phyloP scores from a whole-genome alignment of 1,140 invertebrate species.

The Anadara kagoshimensis region DNA sequence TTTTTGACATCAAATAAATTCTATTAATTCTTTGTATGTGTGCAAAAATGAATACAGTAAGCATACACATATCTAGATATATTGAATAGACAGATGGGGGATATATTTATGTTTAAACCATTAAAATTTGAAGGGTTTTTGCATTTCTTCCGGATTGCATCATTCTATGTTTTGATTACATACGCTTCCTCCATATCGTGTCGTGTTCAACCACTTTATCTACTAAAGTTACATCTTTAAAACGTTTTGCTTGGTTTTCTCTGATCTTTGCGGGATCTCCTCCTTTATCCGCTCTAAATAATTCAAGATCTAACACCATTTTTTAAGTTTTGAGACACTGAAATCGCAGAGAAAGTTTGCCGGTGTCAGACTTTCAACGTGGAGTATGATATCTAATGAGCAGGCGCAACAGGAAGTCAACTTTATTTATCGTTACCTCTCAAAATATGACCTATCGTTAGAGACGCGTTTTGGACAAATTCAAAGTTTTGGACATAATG shows the following conservation, averaged over 20 bases:
- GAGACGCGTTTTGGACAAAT: not conserved
- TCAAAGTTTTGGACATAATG: no score
- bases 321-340: slow-evolving; percentile 28
- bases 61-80: no score
- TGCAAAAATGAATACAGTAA: not conserved
- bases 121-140: no score
- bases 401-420: no score
- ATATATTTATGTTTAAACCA: no score
- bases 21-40: not conserved
- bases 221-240: slow-evolving; percentile 93
- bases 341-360: no score
- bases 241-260: slow-evolving; percentile 94
- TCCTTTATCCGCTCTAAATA: slow-evolving; percentile 97
- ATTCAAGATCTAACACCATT: slow-evolving; percentile 99
- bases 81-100: no score
- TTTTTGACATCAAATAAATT: no score
- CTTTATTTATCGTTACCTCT: no score
- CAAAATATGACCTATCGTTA: not conserved
- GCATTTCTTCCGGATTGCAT: not conserved
- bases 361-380: no score
- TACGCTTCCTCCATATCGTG: slow-evolving; percentile 89
- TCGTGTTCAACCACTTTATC: slow-evolving; percentile 94
- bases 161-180: slow-evolving; percentile 39
- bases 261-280: slow-evolving; percentile 92
- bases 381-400: no score